Evolutionary conservation across 1,140 invertebrate genomes (phyloP), one percentile per base, ranked within the genome.

Genomic region (Semibalanus balanoides): DNA sequence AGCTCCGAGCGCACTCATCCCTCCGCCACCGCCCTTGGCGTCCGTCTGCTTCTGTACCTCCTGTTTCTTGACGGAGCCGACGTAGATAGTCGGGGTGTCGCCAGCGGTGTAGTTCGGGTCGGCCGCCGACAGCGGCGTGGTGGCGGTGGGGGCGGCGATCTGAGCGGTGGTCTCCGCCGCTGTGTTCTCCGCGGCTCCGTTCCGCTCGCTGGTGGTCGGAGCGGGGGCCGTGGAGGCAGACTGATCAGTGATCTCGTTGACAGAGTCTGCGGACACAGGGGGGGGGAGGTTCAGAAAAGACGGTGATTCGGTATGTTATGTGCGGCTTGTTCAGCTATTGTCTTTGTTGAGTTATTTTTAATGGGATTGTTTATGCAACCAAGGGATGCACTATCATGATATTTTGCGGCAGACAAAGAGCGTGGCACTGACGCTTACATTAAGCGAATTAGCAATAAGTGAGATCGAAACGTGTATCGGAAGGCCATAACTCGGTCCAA

Each of bases 31-130:
- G 9, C 28, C 69, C 28, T 25, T 30, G 11, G 25, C 70, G 28
- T 29, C 70, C 3, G 70, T 72, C 70, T 72, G 70, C 28, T 72
- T 72, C 29, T 72, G 28, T 9, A 27, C 25, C 29, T 11, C 9
- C 11, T 11, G 25, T n/a, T 29, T 28, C 70, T 72, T 72, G n/a
- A 30, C n/a, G 28, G 70, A 72, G n/a, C 70, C 70, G 29, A 72
- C 70, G 70, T 72, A 72, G n/a, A 72, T 28, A n/a, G 70, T 72
- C 3, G 70, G 70, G 3, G 70, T 72, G 70, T 72, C 70, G 70
- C 70, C 70, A n/a, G 70, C n/a, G 3, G 29, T 72, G 70, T 72
- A 29, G 70, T 72, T 27, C 11, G 51, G 51, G 51, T 64, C 51
- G 51, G 51, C 51, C 11, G 3, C n/a, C 3, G 70, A 5, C 28